Evolutionary conservation across 2,113 vertebrate species (phyloP).

Genomic region (Oenanthe melanoleuca): DNA sequence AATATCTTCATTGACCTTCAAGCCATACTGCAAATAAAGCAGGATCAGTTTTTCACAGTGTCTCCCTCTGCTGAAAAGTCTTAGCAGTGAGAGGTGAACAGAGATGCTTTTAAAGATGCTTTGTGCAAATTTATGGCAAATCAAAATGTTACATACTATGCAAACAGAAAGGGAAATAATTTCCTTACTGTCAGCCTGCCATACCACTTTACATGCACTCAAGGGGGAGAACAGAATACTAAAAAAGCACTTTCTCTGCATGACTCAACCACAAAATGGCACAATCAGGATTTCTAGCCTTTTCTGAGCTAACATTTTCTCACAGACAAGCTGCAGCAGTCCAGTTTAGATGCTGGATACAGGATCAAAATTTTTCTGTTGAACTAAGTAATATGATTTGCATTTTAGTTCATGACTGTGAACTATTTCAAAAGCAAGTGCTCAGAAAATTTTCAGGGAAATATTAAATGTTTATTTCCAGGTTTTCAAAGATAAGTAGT

Average conservation of each 20-base stretch:
- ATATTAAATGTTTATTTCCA: background rate
- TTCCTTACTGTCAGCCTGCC: background rate
- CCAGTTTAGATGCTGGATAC: background rate
- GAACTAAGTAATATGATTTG: background rate
- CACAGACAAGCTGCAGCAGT: background rate
- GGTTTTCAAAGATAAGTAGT: background rate
- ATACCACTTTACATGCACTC: background rate
- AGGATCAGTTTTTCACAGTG: background rate
- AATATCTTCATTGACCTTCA: constrained; percentile 21
- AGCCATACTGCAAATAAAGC: background rate
- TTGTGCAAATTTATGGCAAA: background rate
- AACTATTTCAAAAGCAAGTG: background rate
- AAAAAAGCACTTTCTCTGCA: background rate
- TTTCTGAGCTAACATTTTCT: background rate
- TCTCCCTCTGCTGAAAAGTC: background rate
- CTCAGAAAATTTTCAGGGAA: background rate
- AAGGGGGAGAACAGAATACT: background rate
- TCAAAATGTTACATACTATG: background rate
- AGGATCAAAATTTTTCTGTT: background rate
- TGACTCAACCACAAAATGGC: background rate
- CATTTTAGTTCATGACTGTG: background rate
- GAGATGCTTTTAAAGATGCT: background rate
- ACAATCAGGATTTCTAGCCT: background rate
- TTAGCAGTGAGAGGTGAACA: background rate
- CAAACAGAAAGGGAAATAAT: background rate